phyloP scores from a whole-genome alignment of 2,797 vertebrate species.

The Macroramphosus scolopax region DNA sequence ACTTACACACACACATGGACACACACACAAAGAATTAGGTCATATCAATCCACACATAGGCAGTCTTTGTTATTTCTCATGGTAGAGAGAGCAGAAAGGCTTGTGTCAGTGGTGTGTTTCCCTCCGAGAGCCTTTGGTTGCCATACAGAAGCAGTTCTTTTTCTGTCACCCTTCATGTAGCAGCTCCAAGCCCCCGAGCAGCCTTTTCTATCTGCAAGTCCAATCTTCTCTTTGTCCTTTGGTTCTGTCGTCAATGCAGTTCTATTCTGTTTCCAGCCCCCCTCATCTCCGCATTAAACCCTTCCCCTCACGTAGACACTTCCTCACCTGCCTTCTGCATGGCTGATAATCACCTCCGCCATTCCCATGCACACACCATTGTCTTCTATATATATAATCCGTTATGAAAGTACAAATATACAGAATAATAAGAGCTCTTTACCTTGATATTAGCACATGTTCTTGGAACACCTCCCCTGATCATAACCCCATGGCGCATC shows the following conservation, averaged over 20 bases:
- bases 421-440: conserved; percentile 24
- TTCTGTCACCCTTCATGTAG: conserved; percentile 68
- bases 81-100: conserved; percentile 73
- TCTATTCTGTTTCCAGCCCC: conserved; percentile 84
- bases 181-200: conserved; percentile 64
- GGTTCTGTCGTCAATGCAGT: conserved; percentile 88
- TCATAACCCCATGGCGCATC: conserved; percentile 27
- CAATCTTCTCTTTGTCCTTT: conserved; percentile 71
- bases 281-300: conserved; percentile 77
- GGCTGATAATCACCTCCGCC: conserved; percentile 33
- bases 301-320: conserved; percentile 44
- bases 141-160: conserved; percentile 63
- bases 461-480: conserved; percentile 22
- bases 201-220: conserved; percentile 69
- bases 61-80: conserved; percentile 48
- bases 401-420: conserved; percentile 13
- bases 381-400: conserved; percentile 28
- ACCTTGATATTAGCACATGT: conserved; percentile 10
- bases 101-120: conserved; percentile 70
- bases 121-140: conserved; percentile 67
- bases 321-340: conserved; percentile 58
- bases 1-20: conserved; percentile 20
- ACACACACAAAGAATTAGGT: conserved; percentile 35
- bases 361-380: conserved; percentile 30
- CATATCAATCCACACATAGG: conserved; percentile 40